A percentile compares a stretch with the other conserved stretches of the same genome.
Evolutionary conservation across 2,797 vertebrate species (phyloP).

Genomic region (Nothura maculosa): DNA sequence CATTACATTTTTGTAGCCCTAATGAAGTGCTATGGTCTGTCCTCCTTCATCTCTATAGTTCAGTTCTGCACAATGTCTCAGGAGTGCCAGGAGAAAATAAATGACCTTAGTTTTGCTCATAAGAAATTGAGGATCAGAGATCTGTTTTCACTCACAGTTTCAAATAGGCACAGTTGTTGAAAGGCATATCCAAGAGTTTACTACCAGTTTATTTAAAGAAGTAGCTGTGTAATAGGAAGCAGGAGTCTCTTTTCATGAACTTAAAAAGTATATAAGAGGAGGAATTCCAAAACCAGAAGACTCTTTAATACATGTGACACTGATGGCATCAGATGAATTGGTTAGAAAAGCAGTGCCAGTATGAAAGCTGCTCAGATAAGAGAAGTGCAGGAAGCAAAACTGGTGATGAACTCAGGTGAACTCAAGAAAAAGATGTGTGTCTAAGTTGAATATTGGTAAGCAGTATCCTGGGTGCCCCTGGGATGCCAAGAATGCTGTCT

Average conservation of each 20-base stretch:
- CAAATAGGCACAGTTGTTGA: not conserved
- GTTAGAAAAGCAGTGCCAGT: not conserved
- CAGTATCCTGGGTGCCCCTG: not conserved
- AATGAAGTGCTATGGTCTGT: not conserved
- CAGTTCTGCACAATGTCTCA: not conserved
- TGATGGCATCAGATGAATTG: not conserved
- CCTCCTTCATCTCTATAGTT: not conserved
- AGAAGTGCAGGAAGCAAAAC: not conserved
- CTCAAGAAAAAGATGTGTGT: not conserved
- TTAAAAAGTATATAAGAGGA: not conserved
- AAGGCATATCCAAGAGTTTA: not conserved
- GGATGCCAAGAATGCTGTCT: not conserved
- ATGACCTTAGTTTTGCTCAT: not conserved
- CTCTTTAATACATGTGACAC: not conserved
- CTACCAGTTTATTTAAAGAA: slow-evolving; percentile 9
- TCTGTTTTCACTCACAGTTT: slow-evolving; percentile 8
- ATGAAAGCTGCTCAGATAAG: accelerated
- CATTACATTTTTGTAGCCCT: not conserved
- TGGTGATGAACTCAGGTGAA: not conserved
- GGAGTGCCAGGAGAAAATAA: not conserved
- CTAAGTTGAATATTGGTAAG: not conserved
- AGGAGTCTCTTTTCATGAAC: not conserved
- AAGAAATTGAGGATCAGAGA: not conserved
- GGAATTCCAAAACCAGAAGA: not conserved
- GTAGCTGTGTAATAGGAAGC: not conserved